phyloP scores from a whole-genome alignment of 2,797 vertebrate species.

The Mergus octosetaceus region DNA sequence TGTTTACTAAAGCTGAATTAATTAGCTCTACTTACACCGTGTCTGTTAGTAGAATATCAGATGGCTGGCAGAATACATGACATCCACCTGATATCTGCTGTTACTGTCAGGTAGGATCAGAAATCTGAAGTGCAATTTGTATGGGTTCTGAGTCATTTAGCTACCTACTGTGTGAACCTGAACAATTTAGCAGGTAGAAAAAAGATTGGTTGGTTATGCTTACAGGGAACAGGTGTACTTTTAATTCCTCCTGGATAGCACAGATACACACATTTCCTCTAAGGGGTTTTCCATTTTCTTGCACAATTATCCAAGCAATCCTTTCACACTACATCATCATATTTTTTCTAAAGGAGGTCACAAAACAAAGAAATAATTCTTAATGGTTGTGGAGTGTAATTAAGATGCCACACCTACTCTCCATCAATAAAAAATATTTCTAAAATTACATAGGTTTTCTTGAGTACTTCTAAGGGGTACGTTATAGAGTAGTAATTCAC shows the following conservation, averaged over 20 bases:
- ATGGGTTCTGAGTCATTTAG: background rate
- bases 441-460: accelerated
- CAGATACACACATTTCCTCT: accelerated
- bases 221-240: background rate
- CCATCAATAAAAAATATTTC: background rate
- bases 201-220: background rate
- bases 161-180: background rate
- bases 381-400: background rate
- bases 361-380: background rate
- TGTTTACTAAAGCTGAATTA: constrained; percentile 1
- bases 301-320: background rate
- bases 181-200: background rate
- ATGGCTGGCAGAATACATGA: background rate
- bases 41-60: background rate
- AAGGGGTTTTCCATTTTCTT: background rate
- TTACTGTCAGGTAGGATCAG: background rate
- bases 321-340: background rate
- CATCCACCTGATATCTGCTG: background rate
- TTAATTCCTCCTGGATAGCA: background rate
- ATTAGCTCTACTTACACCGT: background rate
- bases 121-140: background rate
- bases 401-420: background rate
- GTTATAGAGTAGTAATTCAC: background rate
- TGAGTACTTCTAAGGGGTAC: background rate
- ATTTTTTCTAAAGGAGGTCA: background rate